phyloP scores from a whole-genome alignment of 2,888 invertebrate genomes.

The Camptogramma bilineatum region DNA sequence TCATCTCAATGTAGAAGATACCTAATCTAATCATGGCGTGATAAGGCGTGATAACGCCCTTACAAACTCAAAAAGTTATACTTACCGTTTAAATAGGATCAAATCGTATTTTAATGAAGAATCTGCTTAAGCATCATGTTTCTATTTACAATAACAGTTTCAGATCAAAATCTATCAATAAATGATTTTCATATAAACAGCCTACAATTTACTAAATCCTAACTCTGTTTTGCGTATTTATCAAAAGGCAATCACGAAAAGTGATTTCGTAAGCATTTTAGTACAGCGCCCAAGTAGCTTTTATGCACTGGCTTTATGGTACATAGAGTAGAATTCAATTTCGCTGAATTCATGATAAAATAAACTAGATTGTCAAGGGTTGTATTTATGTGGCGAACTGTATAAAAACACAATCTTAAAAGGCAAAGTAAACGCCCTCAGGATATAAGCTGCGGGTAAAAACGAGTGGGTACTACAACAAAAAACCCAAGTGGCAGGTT shows the following conservation, averaged over 20 bases:
- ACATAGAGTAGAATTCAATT: slow-evolving; percentile 61
- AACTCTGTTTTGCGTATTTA: slow-evolving; percentile 31
- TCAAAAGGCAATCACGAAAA: slow-evolving; percentile 45
- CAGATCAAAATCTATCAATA: slow-evolving; percentile 10
- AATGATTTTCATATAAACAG: slow-evolving; percentile 19
- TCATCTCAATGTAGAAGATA: background rate
- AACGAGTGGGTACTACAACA: slow-evolving; percentile 45
- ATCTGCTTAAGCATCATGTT: background rate
- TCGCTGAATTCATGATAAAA: slow-evolving; percentile 60
- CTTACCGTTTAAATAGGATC: too few species aligned
- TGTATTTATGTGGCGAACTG: slow-evolving; percentile 60
- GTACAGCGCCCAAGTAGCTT: slow-evolving; percentile 52
- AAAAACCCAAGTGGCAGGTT: slow-evolving; percentile 43
- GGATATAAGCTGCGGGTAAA: slow-evolving; percentile 53
- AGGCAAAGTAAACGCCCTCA: slow-evolving; percentile 56
- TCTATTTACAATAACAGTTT: slow-evolving; percentile 7
- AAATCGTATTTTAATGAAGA: background rate
- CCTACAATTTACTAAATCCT: slow-evolving; percentile 22
- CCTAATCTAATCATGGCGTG: too few species aligned
- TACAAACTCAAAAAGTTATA: too few species aligned
- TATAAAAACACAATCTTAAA: slow-evolving; percentile 63
- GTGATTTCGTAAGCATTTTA: slow-evolving; percentile 60
- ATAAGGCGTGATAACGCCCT: background rate
- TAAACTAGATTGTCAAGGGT: slow-evolving; percentile 64
- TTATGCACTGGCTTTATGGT: slow-evolving; percentile 58